Conservation (phyloP, 2,797 vertebrate genomes). For the Xenops minutus region DNA sequence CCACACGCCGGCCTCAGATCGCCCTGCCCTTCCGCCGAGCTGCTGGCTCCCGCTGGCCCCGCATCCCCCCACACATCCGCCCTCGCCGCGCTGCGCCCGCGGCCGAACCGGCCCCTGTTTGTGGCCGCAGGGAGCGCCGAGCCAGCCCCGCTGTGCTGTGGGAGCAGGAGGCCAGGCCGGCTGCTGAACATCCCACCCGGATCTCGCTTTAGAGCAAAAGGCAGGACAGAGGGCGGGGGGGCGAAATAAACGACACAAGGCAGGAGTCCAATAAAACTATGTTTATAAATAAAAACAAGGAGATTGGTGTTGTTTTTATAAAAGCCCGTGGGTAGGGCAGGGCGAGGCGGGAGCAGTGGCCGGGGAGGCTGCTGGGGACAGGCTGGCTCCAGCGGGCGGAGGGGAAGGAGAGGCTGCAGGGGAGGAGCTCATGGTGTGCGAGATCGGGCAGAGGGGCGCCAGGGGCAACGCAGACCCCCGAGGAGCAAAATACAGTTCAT, state of each 20-base stretch:
- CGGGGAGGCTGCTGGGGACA: neutral
- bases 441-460: neutral
- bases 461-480: neutral
- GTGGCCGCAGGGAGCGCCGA: neutral
- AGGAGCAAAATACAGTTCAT: neutral
- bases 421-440: neutral
- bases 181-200: no score
- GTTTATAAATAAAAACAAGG: slow-evolving; percentile 74
- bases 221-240: neutral
- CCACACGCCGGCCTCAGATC: neutral
- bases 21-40: neutral
- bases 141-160: no score
- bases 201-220: rapidly evolving
- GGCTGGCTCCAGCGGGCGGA: neutral
- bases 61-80: no score
- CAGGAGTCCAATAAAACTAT: slow-evolving; percentile 68
- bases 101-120: rapidly evolving
- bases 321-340: slow-evolving; percentile 21
- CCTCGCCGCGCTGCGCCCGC: neutral
- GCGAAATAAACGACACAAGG: neutral
- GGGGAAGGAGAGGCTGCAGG: neutral
- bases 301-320: slow-evolving; percentile 49
- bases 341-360: neutral
- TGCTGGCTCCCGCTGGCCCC: no score
- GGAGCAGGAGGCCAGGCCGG: neutral